Conservation (phyloP, 2,797 vertebrate genomes). For the Calcarius lapponicus region DNA sequence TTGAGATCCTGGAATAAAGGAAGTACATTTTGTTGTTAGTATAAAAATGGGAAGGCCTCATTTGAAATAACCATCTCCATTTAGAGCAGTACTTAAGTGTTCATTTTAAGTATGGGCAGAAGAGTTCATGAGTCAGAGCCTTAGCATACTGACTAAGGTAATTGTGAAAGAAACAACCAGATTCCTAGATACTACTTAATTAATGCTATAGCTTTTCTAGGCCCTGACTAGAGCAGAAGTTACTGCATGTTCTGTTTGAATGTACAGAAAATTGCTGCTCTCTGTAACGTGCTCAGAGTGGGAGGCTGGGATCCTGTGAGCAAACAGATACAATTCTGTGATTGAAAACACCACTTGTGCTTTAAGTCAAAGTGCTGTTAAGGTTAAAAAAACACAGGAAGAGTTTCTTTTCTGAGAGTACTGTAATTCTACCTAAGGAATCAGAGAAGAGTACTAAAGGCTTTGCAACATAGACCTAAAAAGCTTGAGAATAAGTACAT, state of each 20-base stretch:
- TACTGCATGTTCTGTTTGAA: not conserved
- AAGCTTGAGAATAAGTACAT: not conserved
- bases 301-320: not conserved
- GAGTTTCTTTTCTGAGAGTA: not conserved
- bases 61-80: not conserved
- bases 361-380: not conserved
- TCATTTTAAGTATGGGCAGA: not conserved
- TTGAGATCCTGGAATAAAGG: not conserved
- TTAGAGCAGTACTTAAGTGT: not conserved
- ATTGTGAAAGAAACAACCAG: not conserved
- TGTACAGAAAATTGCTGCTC: not conserved
- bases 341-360: not conserved
- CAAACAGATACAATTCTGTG: not conserved
- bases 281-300: not conserved
- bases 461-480: not conserved
- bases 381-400: not conserved
- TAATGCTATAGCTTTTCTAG: not conserved
- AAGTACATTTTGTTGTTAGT: not conserved
- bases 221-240: not conserved
- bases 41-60: not conserved
- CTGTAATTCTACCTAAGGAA: not conserved
- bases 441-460: not conserved
- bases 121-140: not conserved
- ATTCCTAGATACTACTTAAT: not conserved
- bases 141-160: not conserved